phyloP scores from a whole-genome alignment of 2,888 invertebrate species.

The Cantharis rustica region DNA sequence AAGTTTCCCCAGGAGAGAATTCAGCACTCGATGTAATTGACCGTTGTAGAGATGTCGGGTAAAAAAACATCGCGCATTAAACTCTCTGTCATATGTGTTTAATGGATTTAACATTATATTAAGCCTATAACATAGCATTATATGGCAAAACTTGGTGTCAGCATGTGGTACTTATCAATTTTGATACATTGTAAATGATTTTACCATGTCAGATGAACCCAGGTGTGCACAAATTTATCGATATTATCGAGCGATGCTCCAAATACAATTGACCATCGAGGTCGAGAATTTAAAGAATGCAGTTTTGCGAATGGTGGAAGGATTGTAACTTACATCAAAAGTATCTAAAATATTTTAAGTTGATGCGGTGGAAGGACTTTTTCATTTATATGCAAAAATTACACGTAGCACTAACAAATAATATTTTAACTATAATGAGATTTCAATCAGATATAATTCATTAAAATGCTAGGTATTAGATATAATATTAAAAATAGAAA shows the following conservation, averaged over 20 bases:
- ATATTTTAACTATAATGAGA: neutral
- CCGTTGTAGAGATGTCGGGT: neutral
- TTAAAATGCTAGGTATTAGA: neutral
- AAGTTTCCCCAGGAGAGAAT: neutral
- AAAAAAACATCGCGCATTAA: neutral
- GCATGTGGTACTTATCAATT: conserved; percentile 27
- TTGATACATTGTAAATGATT: conserved; percentile 18
- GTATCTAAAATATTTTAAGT: neutral
- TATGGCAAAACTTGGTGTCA: conserved; percentile 16
- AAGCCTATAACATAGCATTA: conserved; percentile 17
- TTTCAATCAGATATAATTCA: neutral
- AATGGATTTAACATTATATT: neutral
- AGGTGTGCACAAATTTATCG: conserved; percentile 25
- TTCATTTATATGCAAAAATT: neutral
- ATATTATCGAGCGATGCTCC: conserved; percentile 32
- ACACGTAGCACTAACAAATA: neutral
- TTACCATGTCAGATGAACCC: conserved; percentile 26
- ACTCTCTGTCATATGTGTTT: neutral
- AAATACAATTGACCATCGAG: conserved; percentile 35
- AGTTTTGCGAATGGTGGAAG: conserved; percentile 31
- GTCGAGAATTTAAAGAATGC: conserved; percentile 34
- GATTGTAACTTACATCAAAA: conserved; percentile 5
- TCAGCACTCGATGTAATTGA: neutral
- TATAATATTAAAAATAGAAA: neutral
- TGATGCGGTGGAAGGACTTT: neutral